A percentile compares a stretch with the other conserved stretches of the same genome.
These are phyloP conservation scores for Catocala fraxini DNA, from an alignment of 2,888 invertebrate genomes.

Conservation along the genomic window DNA sequence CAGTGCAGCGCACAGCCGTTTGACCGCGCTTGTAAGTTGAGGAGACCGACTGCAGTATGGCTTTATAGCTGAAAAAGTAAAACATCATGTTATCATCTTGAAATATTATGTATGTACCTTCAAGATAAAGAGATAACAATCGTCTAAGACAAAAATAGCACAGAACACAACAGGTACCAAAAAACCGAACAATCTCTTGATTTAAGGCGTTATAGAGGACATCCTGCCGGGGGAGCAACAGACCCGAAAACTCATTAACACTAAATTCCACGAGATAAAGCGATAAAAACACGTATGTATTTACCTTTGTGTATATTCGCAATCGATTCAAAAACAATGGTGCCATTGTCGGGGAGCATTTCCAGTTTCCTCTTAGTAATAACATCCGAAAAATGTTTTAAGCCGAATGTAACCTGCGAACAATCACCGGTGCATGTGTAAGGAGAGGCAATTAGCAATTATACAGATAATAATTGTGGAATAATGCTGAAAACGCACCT, in stretches of 20 bases:
- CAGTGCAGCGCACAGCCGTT: constrained; percentile 94
- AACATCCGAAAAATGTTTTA: constrained; percentile 97
- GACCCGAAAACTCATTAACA: constrained; percentile 13
- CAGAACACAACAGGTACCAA: no score
- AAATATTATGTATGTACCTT: no score
- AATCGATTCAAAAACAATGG: constrained; percentile 96
- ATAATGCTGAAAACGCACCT: constrained; percentile 68
- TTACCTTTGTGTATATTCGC: constrained; percentile 93
- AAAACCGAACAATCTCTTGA: not conserved
- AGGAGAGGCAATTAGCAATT: constrained; percentile 9
- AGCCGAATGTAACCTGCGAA: constrained; percentile 81
- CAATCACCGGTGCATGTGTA: constrained; percentile 36
- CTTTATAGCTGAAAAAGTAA: constrained; percentile 79
- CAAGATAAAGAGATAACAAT: no score
- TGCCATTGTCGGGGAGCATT: constrained; percentile 97
- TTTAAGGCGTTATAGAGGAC: not conserved
- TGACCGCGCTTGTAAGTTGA: constrained; percentile 92
- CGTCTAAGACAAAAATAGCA: no score
- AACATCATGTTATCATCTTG: not conserved
- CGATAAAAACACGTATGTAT: constrained; percentile 10
- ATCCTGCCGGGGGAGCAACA: not conserved
- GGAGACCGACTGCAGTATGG: constrained; percentile 88
- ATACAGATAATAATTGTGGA: constrained; percentile 13
- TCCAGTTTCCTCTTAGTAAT: constrained; percentile 96
- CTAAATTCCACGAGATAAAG: constrained; percentile 7